Base-by-base conservation (phyloP, 2,797 vertebrate genomes). In the Acipenser transmontanus region DNA sequence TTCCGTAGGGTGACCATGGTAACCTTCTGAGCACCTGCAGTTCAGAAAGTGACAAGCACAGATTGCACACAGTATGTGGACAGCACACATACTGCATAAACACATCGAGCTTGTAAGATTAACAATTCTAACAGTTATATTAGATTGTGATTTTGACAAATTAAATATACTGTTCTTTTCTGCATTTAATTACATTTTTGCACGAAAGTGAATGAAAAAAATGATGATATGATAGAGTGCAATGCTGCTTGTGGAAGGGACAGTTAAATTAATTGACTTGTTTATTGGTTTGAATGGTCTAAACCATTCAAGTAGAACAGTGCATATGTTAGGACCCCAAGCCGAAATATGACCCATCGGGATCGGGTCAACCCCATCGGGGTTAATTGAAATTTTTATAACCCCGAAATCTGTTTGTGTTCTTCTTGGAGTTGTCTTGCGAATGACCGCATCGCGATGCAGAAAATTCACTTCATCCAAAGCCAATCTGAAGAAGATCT, bases 21-120 rank as follows among this genome's bases (percentile, higher is more conserved):
- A 96, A 63, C 96, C 96, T 63, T 94, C 94, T 68, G 91, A 87
- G 83, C 97, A 99, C 77, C 97, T 99, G 77, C 59, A 70, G 66
- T 62, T 61, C 20, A 34, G 34, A 34, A 34, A 34, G 34, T 34
- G 34, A 34, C 34, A 34, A 34, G 69, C 51, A 70, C 70, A 3
- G 13, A 60, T 52, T 52, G 6, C 54, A 1, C 12, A n/a, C 6
- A 49, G 50, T 59, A 20, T 52, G 52, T 13, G n/a, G 48, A 52
- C n/a, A 64, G 48, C 10, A 6, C 5, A n/a, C 6, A 1, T n/a
- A 1, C 2, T 48, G 8, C 56, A 66, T 1, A 8, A 13, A 17
- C 57, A 59, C 34, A 34, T 34, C 34, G 1, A 34, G 34, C 4
- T 50, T 48, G 11, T 34, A 64, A 52, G 17, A 7, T 3, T 34